Evolutionary conservation across 2,888 invertebrate species (phyloP).

Genomic region (Oxyteleia sp.): DNA sequence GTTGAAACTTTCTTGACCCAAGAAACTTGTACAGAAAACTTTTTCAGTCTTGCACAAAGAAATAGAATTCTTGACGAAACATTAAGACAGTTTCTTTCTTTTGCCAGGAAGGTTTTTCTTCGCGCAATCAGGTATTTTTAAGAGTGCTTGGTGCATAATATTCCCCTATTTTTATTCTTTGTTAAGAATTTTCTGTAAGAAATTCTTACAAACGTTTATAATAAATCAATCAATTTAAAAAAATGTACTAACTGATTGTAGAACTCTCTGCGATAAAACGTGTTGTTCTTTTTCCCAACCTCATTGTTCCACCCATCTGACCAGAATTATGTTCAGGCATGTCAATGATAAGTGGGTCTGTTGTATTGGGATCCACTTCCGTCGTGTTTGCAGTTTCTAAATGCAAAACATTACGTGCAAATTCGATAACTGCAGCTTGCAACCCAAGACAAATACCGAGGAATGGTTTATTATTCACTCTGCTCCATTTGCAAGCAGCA

Average conservation of each 20-base stretch:
- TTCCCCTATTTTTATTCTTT: too few relatives aligned
- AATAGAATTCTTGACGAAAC: too few relatives aligned
- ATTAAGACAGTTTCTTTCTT: too few relatives aligned
- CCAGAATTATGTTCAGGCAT: conserved; percentile 99
- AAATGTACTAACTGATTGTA: conserved; percentile 88
- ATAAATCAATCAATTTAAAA: too few relatives aligned
- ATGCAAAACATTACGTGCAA: conserved; percentile 94
- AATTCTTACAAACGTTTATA: too few relatives aligned
- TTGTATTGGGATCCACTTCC: conserved; percentile 93
- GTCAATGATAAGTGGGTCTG: conserved; percentile 96
- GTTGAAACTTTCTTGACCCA: too few relatives aligned
- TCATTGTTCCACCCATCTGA: conserved; percentile 98
- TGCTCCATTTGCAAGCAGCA: conserved; percentile 96
- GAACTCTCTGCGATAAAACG: conserved; percentile 90
- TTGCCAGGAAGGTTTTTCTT: too few relatives aligned
- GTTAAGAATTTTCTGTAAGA: too few relatives aligned
- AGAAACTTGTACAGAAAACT: too few relatives aligned
- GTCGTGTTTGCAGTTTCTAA: conserved; percentile 94
- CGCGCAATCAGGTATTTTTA: too few relatives aligned
- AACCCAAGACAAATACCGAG: conserved; percentile 98
- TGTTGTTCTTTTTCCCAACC: conserved; percentile 97
- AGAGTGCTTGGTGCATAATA: too few relatives aligned
- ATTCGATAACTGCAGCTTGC: conserved; percentile 98
- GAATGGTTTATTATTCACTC: conserved; percentile 96
- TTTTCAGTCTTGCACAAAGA: too few relatives aligned